Evolutionary conservation across 2,797 vertebrate genomes (phyloP), one percentile per base, ranked within the genome.

Genomic region (Euthynnus affinis): DNA sequence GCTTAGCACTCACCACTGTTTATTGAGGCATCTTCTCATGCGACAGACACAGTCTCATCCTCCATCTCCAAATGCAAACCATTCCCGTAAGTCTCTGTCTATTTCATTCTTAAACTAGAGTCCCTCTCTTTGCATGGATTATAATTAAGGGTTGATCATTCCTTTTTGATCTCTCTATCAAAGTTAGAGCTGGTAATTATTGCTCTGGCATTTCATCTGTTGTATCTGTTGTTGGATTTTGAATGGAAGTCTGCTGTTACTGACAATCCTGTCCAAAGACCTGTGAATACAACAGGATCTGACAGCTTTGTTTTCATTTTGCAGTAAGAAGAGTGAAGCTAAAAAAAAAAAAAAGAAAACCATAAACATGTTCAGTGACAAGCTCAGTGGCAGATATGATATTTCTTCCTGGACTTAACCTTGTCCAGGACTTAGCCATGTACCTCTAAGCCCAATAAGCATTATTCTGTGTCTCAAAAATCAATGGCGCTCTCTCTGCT

Each of bases 401-500:
- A 81, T 90, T 79, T 87, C 82, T 82, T 78, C 59, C 66, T 74
- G 76, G 85, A 76, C 86, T 87, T 93, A 90, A 93, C 92, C 90
- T 92, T 94, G 91, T 86, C 83, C 87, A 90, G 85, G 76, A 91
- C 87, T 82, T 86, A 88, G 82, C 88, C 79, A 83, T 90, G 84
- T 88, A 82, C 82, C 80, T 90, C 82, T 80, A 85, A 85, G 87
- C 76, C 89, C 86, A 91, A 92, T 91, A 89, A 88, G 89, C 89
- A 93, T 92, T 90, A 90, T 92, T 91, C 88, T 84, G 48, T 86
- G 86, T 91, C 88, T 88, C 72, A 63, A 86, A 91, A 94, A 94
- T 95, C 91, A 92, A 94, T 94, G 89, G 64, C 23, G 84, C 86
- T 89, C 79, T 87, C 85, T 89, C 80, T 91, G 91, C 89, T 93